Conservation (phyloP, 2,797 vertebrate species). For the Cyclura pinguis region DNA sequence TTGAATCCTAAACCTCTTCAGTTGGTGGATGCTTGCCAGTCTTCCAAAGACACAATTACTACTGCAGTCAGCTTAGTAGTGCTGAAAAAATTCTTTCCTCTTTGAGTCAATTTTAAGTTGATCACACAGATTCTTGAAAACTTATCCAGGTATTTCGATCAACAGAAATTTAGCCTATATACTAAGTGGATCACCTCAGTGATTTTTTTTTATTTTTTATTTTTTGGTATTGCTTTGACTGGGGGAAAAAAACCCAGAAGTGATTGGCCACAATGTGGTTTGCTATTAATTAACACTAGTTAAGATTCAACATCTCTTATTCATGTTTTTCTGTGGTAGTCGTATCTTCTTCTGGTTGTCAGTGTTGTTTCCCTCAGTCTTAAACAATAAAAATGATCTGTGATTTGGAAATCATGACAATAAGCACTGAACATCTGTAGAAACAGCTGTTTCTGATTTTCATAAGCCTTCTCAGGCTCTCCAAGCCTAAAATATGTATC, state of each 20-base stretch:
- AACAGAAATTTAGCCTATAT: neutral
- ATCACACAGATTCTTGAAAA: neutral
- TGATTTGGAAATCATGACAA: neutral
- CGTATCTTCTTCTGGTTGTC: neutral
- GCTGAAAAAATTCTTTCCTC: neutral
- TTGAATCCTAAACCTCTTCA: slow-evolving; percentile 27
- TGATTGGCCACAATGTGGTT: neutral
- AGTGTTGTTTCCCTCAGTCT: neutral
- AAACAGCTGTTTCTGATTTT: neutral
- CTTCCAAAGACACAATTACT: slow-evolving; percentile 15
- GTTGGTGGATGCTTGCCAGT: slow-evolving; percentile 11
- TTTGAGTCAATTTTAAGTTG: slow-evolving; percentile 9
- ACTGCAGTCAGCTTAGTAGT: neutral
- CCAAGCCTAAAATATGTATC: neutral
- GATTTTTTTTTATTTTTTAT: no score
- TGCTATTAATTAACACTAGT: neutral
- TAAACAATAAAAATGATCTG: neutral
- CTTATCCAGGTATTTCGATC: neutral
- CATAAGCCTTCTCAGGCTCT: neutral
- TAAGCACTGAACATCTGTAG: neutral
- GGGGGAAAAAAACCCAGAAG: neutral
- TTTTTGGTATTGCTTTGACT: neutral
- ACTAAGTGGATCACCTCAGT: neutral
- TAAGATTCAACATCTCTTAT: neutral
- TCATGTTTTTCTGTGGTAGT: neutral